phyloP scores from a whole-genome alignment of 2,888 invertebrate genomes.

The Volucella bombylans region DNA sequence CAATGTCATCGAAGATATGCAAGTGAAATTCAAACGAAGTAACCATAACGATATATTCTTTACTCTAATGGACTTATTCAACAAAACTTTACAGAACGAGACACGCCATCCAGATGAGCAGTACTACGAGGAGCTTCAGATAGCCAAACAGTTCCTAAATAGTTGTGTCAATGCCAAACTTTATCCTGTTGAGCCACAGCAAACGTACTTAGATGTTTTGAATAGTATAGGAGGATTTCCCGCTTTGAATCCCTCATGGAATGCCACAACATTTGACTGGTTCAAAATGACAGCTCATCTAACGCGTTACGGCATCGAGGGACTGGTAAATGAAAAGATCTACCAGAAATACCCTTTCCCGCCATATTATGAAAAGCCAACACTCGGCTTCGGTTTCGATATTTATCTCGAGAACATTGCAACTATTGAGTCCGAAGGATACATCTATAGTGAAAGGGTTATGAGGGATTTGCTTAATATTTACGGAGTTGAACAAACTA shows the following conservation, averaged over 20 bases:
- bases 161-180: slow-evolving; percentile 77
- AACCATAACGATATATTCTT: slow-evolving; percentile 78
- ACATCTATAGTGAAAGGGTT: slow-evolving; percentile 76
- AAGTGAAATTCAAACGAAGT: slow-evolving; percentile 76
- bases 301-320: slow-evolving; percentile 77
- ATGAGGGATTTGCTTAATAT: slow-evolving; percentile 78
- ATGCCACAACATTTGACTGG: slow-evolving; percentile 78
- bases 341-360: slow-evolving; percentile 77
- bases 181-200: slow-evolving; percentile 76
- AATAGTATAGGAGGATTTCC: slow-evolving; percentile 80
- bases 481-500: slow-evolving; percentile 76
- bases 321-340: slow-evolving; percentile 77
- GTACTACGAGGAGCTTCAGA: slow-evolving; percentile 76
- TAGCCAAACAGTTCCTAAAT: slow-evolving; percentile 78
- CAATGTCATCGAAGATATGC: slow-evolving; percentile 75
- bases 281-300: slow-evolving; percentile 80
- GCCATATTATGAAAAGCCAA: slow-evolving; percentile 79
- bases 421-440: slow-evolving; percentile 77
- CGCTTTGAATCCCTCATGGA: slow-evolving; percentile 77
- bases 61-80: slow-evolving; percentile 74
- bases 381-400: slow-evolving; percentile 79
- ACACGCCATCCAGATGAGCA: slow-evolving; percentile 64
- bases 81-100: slow-evolving; percentile 72
- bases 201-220: slow-evolving; percentile 78
- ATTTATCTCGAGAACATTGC: slow-evolving; percentile 78